Evolutionary conservation across 1,140 invertebrate genomes (phyloP).

Genomic region (Leptinotarsa undecemlineata): DNA sequence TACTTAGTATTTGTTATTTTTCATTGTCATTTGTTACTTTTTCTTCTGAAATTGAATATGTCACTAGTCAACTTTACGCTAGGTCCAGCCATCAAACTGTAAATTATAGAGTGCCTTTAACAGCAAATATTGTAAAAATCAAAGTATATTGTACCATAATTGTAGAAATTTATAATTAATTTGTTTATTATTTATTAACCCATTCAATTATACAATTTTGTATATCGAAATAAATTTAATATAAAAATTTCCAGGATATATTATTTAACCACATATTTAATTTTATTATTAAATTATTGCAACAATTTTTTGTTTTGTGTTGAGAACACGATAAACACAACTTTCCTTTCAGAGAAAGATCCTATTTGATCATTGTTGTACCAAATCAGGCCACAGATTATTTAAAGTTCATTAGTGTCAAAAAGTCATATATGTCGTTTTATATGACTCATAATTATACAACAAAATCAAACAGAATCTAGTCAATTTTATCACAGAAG

Average conservation of each 20-base stretch:
- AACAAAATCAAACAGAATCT: background rate
- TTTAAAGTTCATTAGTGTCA: too few species aligned
- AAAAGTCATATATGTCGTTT: too few species aligned
- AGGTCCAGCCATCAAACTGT: constrained; percentile 26
- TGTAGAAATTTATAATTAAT: constrained; percentile 34
- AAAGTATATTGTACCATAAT: constrained; percentile 29
- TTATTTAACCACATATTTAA: background rate
- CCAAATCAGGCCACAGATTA: too few species aligned
- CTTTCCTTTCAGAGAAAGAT: background rate
- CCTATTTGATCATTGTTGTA: background rate
- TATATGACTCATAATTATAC: background rate
- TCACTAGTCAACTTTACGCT: constrained; percentile 19
- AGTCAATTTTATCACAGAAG: constrained; percentile 5
- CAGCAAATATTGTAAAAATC: constrained; percentile 28
- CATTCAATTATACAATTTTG: constrained; percentile 39
- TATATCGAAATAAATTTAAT: constrained; percentile 40
- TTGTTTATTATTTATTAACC: constrained; percentile 39
- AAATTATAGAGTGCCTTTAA: constrained; percentile 31
- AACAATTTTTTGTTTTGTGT: background rate
- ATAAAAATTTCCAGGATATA: constrained; percentile 27
- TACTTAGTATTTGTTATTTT: constrained; percentile 5
- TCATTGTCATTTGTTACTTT: background rate
- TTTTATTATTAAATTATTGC: background rate
- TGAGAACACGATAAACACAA: background rate
- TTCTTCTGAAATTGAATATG: constrained; percentile 1